Conservation (phyloP, 37 sponge, comb jelly and placozoan genomes). For the Corticium candelabrum region DNA sequence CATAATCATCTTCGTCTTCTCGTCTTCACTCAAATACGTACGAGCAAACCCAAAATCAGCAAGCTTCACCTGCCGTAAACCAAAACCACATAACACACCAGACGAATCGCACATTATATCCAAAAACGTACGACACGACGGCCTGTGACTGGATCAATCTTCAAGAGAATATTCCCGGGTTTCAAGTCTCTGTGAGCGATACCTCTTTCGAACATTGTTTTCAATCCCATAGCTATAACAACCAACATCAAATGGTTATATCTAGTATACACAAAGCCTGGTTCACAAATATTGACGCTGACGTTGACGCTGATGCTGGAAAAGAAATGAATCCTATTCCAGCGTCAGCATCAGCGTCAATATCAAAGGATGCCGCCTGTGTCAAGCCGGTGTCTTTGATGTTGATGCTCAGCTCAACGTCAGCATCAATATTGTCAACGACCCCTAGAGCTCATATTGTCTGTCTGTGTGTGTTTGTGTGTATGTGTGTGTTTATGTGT, state of each 20-base stretch:
- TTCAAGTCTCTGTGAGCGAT: slow-evolving; percentile 86
- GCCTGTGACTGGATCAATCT: slow-evolving; percentile 37
- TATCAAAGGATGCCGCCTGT: too few relatives aligned
- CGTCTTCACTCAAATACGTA: slow-evolving; percentile 47
- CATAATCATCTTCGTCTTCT: slow-evolving; percentile 59
- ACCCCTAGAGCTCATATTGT: too few relatives aligned
- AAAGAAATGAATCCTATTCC: too few relatives aligned
- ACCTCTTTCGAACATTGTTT: slow-evolving; percentile 48
- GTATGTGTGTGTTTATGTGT: too few relatives aligned
- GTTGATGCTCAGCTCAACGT: too few relatives aligned
- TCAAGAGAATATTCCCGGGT: slow-evolving; percentile 80
- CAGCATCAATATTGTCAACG: neutral
- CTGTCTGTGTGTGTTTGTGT: too few relatives aligned
- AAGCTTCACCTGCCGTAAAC: slow-evolving; percentile 55
- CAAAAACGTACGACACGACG: too few relatives aligned
- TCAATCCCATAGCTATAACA: slow-evolving; percentile 54
- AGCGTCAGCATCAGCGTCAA: too few relatives aligned
- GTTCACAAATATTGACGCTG: neutral
- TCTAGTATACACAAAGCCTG: neutral
- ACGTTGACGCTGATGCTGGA: too few relatives aligned
- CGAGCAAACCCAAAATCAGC: slow-evolving; percentile 94
- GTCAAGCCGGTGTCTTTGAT: too few relatives aligned
- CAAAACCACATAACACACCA: neutral
- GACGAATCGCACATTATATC: neutral
- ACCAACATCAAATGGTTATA: neutral